Base-by-base conservation (phyloP, 2,888 invertebrate species). In the Chrysotoxum bicinctum region DNA sequence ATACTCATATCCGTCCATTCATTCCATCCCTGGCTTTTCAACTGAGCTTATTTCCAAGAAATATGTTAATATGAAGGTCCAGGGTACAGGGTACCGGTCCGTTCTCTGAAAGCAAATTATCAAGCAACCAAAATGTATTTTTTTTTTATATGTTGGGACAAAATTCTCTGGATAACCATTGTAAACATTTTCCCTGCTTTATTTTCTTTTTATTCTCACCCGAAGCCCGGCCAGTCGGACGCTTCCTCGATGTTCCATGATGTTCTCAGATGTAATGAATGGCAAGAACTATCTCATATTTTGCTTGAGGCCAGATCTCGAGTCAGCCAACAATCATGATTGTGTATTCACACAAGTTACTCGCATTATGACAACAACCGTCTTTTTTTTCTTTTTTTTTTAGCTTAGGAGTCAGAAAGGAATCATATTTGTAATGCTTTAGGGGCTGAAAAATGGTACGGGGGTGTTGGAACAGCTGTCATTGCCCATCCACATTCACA, bases 111-210 rank as follows among this genome's bases (percentile, higher is more conserved):
- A 72, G 7, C 26, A 26, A n/a, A n/a, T n/a, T 76, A 74, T 85
- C 62, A 68, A 80, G 76, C 43, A 75, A 84, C 75, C 75, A 68
- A 70, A 79, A 74, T 79, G 43, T 69, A 2, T 60, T 78, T 30
- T 56, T 16, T 32, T 35, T 35, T 35, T 35, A 12, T 12, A 32
- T 35, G 16, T 58, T n/a, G 48, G 10, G 37, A 14, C 66, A 40
- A 52, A 58, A 64, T 62, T 79, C 64, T 72, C 74, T 69, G 70
- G 6, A 75, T n/a, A 45, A 19, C 45, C 64, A 45, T 19, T 32
- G 45, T 45, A 48, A 75, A 35, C 52, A 35, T 68, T 73, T 66
- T 72, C 32, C 19, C 40, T 35, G 23, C 48, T 75, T 60, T 68
- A 62, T 82, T 60, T 52, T 30, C 6, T 54, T 68, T 82, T 73